Conservation (phyloP, 2,113 vertebrate species). For the Indicator maculatus region DNA sequence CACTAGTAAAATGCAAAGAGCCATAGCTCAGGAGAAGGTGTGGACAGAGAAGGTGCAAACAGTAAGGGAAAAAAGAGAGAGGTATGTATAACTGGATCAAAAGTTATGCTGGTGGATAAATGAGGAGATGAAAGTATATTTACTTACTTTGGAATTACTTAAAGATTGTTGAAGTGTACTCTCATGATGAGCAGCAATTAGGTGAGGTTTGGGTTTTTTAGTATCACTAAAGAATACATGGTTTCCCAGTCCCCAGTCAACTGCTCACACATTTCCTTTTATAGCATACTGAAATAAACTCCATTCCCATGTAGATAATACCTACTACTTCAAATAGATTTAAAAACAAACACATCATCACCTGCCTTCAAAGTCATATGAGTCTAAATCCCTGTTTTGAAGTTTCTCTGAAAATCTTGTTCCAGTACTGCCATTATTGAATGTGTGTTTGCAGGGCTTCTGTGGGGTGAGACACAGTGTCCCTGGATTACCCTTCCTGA, state of each 20-base stretch:
- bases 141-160: neutral
- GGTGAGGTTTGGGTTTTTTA: neutral
- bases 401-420: neutral
- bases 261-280: neutral
- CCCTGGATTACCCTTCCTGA: neutral
- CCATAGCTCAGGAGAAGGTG: neutral
- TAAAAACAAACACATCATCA: constrained; percentile 5
- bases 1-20: neutral
- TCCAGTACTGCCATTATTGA: neutral
- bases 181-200: neutral
- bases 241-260: neutral
- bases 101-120: neutral
- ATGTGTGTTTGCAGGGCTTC: neutral
- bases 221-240: neutral
- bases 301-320: neutral
- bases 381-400: neutral
- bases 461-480: neutral
- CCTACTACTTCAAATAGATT: neutral
- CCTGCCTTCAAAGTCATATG: neutral
- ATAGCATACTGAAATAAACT: neutral
- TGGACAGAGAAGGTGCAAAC: neutral
- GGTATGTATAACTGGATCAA: neutral
- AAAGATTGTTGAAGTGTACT: neutral
- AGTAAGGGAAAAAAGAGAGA: neutral
- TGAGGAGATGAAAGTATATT: neutral